These are phyloP conservation scores for Zaprionus kolodkinae DNA, from an alignment of 1,140 invertebrate genomes.

Conservation along the genomic window DNA sequence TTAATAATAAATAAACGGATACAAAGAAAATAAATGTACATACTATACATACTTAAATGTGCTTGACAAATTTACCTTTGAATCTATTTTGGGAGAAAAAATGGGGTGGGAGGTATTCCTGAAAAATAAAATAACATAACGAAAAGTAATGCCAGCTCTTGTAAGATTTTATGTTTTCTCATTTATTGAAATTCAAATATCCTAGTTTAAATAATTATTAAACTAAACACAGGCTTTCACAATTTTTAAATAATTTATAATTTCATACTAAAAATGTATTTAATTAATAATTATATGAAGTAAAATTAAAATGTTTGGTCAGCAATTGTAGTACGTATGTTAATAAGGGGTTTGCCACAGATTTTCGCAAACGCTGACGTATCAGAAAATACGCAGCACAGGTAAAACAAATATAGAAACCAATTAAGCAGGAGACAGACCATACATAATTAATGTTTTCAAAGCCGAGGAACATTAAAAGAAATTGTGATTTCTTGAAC, in stretches of 20 bases:
- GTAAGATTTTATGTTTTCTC: too few relatives aligned
- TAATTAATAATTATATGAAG: constrained; percentile 78
- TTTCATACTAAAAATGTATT: background rate
- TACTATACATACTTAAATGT: background rate
- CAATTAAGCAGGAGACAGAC: constrained; percentile 68
- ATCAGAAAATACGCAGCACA: constrained; percentile 72
- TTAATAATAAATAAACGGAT: background rate
- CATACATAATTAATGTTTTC: constrained; percentile 69
- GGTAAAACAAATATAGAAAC: constrained; percentile 77
- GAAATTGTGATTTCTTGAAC: constrained; percentile 87
- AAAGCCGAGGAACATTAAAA: constrained; percentile 77
- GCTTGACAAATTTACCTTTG: background rate
- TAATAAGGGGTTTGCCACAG: constrained; percentile 51
- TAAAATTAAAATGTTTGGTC: constrained; percentile 79
- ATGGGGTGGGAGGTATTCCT: too few relatives aligned
- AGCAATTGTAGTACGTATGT: constrained; percentile 63
- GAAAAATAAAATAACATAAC: too few relatives aligned
- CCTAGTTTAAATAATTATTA: background rate
- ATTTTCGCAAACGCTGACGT: constrained; percentile 65
- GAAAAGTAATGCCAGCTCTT: too few relatives aligned
- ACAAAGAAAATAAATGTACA: background rate
- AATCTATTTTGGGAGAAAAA: background rate
- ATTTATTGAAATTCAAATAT: background rate
- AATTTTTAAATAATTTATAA: background rate
- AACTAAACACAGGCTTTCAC: constrained; percentile 4